phyloP scores from a whole-genome alignment of 2,113 vertebrate species.

The Poecilia latipinna region DNA sequence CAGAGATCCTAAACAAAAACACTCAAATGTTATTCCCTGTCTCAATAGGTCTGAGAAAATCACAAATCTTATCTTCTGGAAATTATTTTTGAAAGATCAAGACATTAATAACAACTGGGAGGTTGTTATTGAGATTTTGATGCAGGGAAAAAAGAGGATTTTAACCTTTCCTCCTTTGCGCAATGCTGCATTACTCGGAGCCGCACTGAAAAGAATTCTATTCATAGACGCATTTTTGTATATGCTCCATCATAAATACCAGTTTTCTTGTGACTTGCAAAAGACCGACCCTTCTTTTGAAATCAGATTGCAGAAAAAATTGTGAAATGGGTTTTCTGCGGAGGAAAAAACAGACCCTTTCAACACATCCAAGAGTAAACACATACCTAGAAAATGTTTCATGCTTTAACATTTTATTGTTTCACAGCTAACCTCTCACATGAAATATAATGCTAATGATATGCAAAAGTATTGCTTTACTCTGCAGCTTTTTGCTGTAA shows the following conservation, averaged over 20 bases:
- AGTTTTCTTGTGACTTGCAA: neutral
- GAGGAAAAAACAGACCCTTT: neutral
- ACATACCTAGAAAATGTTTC: too few species aligned
- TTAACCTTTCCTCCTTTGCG: neutral
- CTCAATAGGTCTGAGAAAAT: slow-evolving; percentile 6
- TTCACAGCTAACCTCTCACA: too few species aligned
- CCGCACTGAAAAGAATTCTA: slow-evolving; percentile 4
- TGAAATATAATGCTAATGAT: neutral
- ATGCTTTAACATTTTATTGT: too few species aligned
- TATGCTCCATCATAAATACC: neutral
- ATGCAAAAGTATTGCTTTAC: slow-evolving; percentile 3
- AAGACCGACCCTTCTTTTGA: neutral
- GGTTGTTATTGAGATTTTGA: slow-evolving; percentile 6
- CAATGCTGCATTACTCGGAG: neutral
- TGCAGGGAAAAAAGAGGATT: neutral
- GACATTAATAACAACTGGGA: neutral
- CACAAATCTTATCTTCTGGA: neutral
- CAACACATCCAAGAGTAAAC: neutral
- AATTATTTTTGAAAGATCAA: neutral
- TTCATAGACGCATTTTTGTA: slow-evolving; percentile 3
- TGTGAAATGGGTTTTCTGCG: neutral
- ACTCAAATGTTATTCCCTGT: neutral
- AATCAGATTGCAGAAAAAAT: neutral
- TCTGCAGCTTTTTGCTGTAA: neutral
- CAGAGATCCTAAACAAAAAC: neutral